Evolutionary conservation across 2,113 vertebrate species (phyloP).

Genomic region (Silurus asotus): DNA sequence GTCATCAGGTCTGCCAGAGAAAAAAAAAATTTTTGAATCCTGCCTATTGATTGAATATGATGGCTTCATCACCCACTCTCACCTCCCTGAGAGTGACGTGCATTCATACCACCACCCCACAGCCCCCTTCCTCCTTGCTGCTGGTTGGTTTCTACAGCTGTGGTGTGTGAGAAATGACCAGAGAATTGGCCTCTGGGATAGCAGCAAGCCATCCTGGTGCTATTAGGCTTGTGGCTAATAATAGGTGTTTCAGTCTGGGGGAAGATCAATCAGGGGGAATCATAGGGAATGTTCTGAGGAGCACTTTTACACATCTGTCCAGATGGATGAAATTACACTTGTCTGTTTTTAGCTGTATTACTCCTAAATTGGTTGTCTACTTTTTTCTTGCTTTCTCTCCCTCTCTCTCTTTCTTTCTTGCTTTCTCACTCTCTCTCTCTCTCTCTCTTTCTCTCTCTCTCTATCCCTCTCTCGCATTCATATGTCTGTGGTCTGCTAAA

Average conservation of each 20-base stretch:
- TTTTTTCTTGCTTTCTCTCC: slow-evolving; percentile 53
- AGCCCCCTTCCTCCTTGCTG: slow-evolving; percentile 54
- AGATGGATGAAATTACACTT: slow-evolving; percentile 85
- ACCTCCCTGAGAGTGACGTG: slow-evolving; percentile 34
- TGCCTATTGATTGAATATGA: slow-evolving; percentile 41
- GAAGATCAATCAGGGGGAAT: slow-evolving; percentile 81
- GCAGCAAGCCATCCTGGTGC: slow-evolving; percentile 82
- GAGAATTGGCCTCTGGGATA: slow-evolving; percentile 82
- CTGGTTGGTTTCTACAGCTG: slow-evolving; percentile 79
- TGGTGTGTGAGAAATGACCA: slow-evolving; percentile 82
- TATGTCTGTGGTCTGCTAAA: slow-evolving; percentile 80
- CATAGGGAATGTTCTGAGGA: slow-evolving; percentile 79
- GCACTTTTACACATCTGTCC: slow-evolving; percentile 81
- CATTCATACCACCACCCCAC: slow-evolving; percentile 14
- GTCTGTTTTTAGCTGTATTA: slow-evolving; percentile 85
- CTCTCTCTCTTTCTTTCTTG: slow-evolving; percentile 43
- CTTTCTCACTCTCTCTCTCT: slow-evolving; percentile 31
- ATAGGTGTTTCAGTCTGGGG: slow-evolving; percentile 82
- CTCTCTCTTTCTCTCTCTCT: slow-evolving; percentile 43
- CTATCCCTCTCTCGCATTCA: slow-evolving; percentile 63
- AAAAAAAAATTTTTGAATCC: slow-evolving; percentile 34
- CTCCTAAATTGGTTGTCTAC: slow-evolving; percentile 81
- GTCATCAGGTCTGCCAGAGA: slow-evolving; percentile 26
- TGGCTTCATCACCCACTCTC: slow-evolving; percentile 55
- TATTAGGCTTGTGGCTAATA: slow-evolving; percentile 86